Base-by-base conservation (phyloP, 2,888 invertebrate species). In the Catocala nupta region DNA sequence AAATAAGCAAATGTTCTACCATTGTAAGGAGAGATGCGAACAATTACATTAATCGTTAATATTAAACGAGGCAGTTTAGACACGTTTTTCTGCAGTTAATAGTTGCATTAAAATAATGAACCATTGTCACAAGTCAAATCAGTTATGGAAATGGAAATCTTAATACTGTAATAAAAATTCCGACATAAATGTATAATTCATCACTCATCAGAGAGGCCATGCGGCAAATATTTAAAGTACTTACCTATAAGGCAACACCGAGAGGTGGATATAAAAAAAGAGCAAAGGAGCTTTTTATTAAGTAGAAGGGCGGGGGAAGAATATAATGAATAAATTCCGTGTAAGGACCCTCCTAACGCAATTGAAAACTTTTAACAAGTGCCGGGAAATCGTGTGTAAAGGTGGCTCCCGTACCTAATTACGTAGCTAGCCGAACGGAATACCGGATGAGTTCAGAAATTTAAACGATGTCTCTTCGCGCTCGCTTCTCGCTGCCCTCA, bases 311-410 rank as follows among this genome's bases (percentile, higher is more conserved):
- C 81, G 82, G 84, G 82, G 84, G 88, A 83, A 85, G 89, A 90
- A 89, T 89, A 90, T 92, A 93, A 93, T 92, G 93, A 94, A 94
- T 94, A 94, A 94, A 93, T 93, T 93, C 91, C 87, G 87, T 87
- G 88, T 92, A 87, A 90, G 89, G 88, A 81, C 85, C 87, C 86
- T 87, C 88, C 83, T 93, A 93, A 93, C 90, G 93, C 93, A 93
- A 94, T 94, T 93, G 94, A 93, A 93, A 94, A 93, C 92, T 93
- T 94, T 93, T 93, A 93, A 93, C 93, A 93, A 94, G 93, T 93
- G 92, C 89, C 88, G 89, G 87, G 91, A 92, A 93, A 93, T 92
- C 93, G 93, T 90, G 92, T 93, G 94, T 91, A 89, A 93, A 94
- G 93, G 93, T 93, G 89, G 90, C 87, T 83, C 85, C 82, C 78